These are phyloP conservation scores for Pedicia rivosa DNA, from an alignment of 2,888 invertebrate species.

Conservation along the genomic window DNA sequence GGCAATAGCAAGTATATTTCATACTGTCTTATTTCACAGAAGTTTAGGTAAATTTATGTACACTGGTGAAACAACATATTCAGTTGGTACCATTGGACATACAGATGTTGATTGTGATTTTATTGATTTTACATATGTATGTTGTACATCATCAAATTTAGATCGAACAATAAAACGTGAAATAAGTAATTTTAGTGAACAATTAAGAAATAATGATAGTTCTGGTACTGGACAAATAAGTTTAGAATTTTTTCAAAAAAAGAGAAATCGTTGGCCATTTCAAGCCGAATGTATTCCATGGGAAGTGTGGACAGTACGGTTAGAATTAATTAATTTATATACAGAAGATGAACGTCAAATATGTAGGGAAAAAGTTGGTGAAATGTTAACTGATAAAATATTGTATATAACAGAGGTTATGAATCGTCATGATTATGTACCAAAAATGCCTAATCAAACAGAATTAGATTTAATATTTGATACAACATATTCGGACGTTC, in stretches of 20 bases:
- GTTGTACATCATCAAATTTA: slow-evolving; percentile 71
- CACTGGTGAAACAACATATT: slow-evolving; percentile 86
- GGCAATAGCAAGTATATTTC: slow-evolving; percentile 80
- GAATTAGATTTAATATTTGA: slow-evolving; percentile 92
- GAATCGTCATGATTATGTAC: slow-evolving; percentile 91
- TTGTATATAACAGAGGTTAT: slow-evolving; percentile 89
- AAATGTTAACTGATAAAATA: slow-evolving; percentile 81
- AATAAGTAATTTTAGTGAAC: slow-evolving; percentile 63
- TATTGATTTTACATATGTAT: slow-evolving; percentile 94
- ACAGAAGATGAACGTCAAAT: slow-evolving; percentile 77
- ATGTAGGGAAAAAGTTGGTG: slow-evolving; percentile 76
- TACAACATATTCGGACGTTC: slow-evolving; percentile 80
- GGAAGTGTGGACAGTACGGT: slow-evolving; percentile 95
- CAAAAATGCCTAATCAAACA: slow-evolving; percentile 84
- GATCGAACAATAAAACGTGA: slow-evolving; percentile 56
- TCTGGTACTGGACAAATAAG: slow-evolving; percentile 73
- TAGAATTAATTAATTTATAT: slow-evolving; percentile 72
- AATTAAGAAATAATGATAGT: slow-evolving; percentile 54
- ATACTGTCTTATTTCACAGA: slow-evolving; percentile 81
- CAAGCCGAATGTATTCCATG: slow-evolving; percentile 87
- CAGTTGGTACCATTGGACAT: slow-evolving; percentile 89
- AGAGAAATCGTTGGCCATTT: slow-evolving; percentile 79
- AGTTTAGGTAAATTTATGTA: slow-evolving; percentile 88
- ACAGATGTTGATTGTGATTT: slow-evolving; percentile 96
- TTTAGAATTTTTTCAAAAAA: slow-evolving; percentile 88